A percentile compares a stretch with the other conserved stretches of the same genome.
Evolutionary conservation across 2,113 vertebrate genomes (phyloP).

Genomic region (Archilochus colubris): DNA sequence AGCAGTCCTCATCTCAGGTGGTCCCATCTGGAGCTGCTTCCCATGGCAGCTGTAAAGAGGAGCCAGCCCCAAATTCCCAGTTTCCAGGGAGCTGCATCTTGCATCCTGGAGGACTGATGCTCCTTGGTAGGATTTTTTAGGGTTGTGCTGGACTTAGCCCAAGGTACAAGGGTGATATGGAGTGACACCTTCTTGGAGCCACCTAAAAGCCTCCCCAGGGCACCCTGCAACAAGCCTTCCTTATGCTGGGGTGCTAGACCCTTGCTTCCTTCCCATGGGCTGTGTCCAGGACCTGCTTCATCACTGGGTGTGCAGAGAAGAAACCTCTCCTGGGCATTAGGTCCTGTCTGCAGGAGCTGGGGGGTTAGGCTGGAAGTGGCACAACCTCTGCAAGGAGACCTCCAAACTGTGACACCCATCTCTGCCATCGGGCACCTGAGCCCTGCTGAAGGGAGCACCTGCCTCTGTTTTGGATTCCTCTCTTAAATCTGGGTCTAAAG

Average conservation of each 20-base stretch:
- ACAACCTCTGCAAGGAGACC: neutral
- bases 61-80: accelerated
- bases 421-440: accelerated
- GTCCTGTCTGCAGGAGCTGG: neutral
- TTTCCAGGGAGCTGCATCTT: neutral
- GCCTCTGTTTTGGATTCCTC: neutral
- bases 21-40: neutral
- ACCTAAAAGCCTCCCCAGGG: neutral
- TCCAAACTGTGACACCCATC: accelerated
- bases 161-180: no score
- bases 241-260: accelerated
- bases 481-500: neutral
- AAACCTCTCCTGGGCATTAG: neutral
- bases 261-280: accelerated
- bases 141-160: neutral
- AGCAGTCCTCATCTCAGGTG: no score
- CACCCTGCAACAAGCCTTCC: accelerated
- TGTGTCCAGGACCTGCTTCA: neutral
- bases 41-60: neutral
- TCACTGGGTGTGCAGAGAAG: neutral
- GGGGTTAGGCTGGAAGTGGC: neutral
- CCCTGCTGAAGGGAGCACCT: accelerated
- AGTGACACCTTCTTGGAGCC: accelerated
- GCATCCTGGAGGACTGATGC: neutral
- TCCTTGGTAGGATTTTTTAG: neutral